Evolutionary conservation across 2,113 vertebrate species (phyloP).

Genomic region (Calonectris borealis): DNA sequence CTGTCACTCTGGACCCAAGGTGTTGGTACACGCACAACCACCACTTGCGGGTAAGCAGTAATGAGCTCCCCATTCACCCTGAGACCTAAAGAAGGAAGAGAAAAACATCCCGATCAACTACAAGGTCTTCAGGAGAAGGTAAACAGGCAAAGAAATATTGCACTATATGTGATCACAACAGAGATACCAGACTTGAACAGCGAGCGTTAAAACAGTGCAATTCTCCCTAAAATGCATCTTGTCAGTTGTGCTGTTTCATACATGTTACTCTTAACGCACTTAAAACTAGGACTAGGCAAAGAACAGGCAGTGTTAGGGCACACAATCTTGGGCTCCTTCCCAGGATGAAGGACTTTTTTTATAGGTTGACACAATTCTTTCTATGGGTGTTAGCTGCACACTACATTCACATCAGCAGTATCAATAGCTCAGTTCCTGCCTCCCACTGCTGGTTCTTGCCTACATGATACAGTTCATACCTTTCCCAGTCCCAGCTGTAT

Average conservation of each 20-base stretch:
- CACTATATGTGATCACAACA: background rate
- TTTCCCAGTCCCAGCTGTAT: background rate
- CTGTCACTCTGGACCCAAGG: conserved; percentile 85
- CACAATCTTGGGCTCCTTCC: background rate
- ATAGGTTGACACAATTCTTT: background rate
- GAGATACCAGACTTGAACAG: background rate
- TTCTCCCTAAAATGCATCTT: background rate
- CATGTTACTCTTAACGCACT: background rate
- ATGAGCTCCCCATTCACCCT: conserved; percentile 80
- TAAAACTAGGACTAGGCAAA: background rate
- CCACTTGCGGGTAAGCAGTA: conserved; percentile 80
- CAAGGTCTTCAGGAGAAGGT: background rate
- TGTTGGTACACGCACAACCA: conserved; percentile 82
- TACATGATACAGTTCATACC: background rate
- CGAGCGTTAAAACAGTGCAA: background rate
- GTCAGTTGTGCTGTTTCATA: background rate
- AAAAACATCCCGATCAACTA: background rate
- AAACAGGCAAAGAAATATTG: background rate
- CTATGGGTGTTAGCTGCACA: background rate
- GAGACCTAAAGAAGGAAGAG: conserved; percentile 64
- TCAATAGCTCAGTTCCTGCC: background rate
- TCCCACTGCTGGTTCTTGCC: background rate
- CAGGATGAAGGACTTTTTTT: background rate
- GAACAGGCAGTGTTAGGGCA: background rate
- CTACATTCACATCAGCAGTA: background rate